Conservation (phyloP, 2,888 invertebrate species). For the Clusia tigrina region DNA sequence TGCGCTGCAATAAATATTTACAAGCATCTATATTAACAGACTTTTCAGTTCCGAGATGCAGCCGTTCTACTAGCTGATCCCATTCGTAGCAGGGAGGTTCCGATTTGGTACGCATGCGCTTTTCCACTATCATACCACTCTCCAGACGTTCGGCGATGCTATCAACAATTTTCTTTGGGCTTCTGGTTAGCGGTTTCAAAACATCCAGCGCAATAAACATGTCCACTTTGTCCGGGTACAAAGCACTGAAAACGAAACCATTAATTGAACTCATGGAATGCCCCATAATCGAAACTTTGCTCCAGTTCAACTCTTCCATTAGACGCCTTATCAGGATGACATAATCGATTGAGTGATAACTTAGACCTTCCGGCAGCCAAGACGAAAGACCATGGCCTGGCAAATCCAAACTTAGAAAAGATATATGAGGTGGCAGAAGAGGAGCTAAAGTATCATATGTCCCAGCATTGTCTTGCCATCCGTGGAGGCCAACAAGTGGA, state of each 20-base stretch:
- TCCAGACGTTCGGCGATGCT: conserved; percentile 62
- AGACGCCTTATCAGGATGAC: conserved; percentile 67
- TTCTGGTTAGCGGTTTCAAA: conserved; percentile 53
- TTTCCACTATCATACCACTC: conserved; percentile 63
- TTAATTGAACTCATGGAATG: conserved; percentile 76
- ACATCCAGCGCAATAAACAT: conserved; percentile 57
- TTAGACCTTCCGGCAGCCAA: conserved; percentile 71
- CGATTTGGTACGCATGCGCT: conserved; percentile 50
- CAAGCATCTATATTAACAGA: conserved; percentile 69
- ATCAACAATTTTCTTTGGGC: conserved; percentile 42
- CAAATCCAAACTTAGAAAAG: conserved; percentile 72
- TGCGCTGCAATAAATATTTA: conserved; percentile 68
- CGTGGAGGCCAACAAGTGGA: conserved; percentile 78
- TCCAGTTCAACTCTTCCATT: conserved; percentile 73
- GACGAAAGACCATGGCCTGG: conserved; percentile 78
- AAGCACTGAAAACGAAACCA: conserved; percentile 69
- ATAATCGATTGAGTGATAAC: conserved; percentile 65
- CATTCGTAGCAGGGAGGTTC: conserved; percentile 72
- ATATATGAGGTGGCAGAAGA: conserved; percentile 65
- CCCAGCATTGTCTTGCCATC: conserved; percentile 79
- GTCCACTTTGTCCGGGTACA: conserved; percentile 69
- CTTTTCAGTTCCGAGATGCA: conserved; percentile 68
- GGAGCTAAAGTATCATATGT: conserved; percentile 77
- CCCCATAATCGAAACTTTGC: conserved; percentile 72
- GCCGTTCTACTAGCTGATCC: conserved; percentile 70